These are phyloP conservation scores for Hirtodrosophila alboralis DNA, from an alignment of 2,888 invertebrate genomes.

Conservation along the genomic window DNA sequence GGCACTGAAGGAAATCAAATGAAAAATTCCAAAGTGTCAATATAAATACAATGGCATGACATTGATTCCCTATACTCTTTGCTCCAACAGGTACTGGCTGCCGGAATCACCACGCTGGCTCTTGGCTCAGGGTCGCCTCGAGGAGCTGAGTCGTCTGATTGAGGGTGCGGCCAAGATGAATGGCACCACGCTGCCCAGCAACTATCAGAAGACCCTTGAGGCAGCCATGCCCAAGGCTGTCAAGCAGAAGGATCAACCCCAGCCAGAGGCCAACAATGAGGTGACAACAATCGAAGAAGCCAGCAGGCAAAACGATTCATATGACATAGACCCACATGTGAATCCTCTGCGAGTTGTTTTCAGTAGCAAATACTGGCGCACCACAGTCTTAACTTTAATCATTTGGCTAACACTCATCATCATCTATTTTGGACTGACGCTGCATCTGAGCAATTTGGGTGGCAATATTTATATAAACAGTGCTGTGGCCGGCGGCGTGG, in stretches of 20 bases:
- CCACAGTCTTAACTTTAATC: slow-evolving; percentile 88
- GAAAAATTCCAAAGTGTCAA: slow-evolving; percentile 70
- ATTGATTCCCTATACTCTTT: slow-evolving; percentile 28
- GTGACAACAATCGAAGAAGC: slow-evolving; percentile 14
- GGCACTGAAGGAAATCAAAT: slow-evolving; percentile 50
- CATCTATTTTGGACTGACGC: slow-evolving; percentile 91
- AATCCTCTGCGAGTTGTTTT: slow-evolving; percentile 88
- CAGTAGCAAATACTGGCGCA: slow-evolving; percentile 87
- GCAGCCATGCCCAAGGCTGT: slow-evolving; percentile 67
- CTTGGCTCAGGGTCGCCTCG: slow-evolving; percentile 88
- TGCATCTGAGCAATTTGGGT: slow-evolving; percentile 90
- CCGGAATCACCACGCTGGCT: slow-evolving; percentile 93
- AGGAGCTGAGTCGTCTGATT: slow-evolving; percentile 88
- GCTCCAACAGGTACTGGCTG: slow-evolving; percentile 87
- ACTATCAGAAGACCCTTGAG: slow-evolving; percentile 87
- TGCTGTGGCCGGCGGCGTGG: slow-evolving; percentile 88
- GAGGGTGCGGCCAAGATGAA: slow-evolving; percentile 88
- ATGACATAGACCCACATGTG: slow-evolving; percentile 57
- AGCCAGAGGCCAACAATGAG: slow-evolving; percentile 18
- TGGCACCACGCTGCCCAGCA: slow-evolving; percentile 86
- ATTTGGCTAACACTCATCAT: slow-evolving; percentile 91
- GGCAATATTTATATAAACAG: slow-evolving; percentile 90
- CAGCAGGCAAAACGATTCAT: slow-evolving; percentile 64
- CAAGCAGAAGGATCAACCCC: slow-evolving; percentile 68
- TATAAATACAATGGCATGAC: slow-evolving; percentile 52